Conservation (phyloP, 2,113 vertebrate genomes). For the Rhipidura dahli region DNA sequence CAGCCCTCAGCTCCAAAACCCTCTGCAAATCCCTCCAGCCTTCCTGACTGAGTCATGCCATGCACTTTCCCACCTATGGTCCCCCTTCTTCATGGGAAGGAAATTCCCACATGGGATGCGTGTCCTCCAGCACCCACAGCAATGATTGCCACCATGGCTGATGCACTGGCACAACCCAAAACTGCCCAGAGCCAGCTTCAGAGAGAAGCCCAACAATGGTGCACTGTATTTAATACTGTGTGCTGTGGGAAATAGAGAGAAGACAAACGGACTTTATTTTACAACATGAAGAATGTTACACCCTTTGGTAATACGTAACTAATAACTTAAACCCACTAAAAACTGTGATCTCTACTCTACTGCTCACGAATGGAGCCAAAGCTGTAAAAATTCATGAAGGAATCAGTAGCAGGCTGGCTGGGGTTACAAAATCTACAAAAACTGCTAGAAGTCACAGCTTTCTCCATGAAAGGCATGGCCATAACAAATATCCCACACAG, state of each 20-base stretch:
- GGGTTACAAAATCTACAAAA: slow-evolving; percentile 52
- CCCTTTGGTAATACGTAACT: slow-evolving; percentile 47
- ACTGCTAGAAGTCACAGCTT: slow-evolving; percentile 43
- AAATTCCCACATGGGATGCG: background rate
- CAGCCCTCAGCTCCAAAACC: background rate
- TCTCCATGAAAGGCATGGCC: slow-evolving; percentile 16
- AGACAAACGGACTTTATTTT: slow-evolving; percentile 46
- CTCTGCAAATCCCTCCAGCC: background rate
- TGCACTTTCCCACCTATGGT: background rate
- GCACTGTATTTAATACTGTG: background rate
- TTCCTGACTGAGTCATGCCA: background rate
- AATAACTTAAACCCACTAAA: slow-evolving; percentile 49
- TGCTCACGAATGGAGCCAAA: background rate
- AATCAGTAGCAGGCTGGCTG: slow-evolving; percentile 45
- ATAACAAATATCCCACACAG: slow-evolving; percentile 52
- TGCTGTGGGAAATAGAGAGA: slow-evolving; percentile 30
- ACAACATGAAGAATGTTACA: slow-evolving; percentile 28
- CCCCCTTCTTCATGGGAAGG: background rate
- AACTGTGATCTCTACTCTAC: background rate
- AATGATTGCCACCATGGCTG: background rate
- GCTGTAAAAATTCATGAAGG: slow-evolving; percentile 62
- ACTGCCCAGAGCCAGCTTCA: background rate
- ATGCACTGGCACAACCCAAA: background rate
- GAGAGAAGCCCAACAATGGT: background rate
- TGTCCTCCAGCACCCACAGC: background rate